Base-by-base conservation (phyloP, 2,797 vertebrate species). In the Oreochromis grahami region DNA sequence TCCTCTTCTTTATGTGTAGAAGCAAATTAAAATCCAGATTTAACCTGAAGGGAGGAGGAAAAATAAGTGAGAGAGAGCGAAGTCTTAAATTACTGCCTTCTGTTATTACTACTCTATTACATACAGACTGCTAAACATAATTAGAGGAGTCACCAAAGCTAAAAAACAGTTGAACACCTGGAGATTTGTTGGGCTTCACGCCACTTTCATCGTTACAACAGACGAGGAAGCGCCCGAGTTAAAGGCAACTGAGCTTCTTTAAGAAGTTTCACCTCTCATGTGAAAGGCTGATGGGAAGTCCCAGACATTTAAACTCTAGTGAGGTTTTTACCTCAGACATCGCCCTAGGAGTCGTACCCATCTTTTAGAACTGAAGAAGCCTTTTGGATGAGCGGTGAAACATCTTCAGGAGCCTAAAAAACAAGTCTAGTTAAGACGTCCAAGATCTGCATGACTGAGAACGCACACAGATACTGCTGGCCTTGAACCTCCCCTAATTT, bases 301-400 rank as follows among this genome's bases (percentile, higher is more conserved):
- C 36, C 12, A 41, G n/a, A 65, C 36, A 15, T 24, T 43, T 4
- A 13, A 4, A 38, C 36, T 68, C 4, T 65, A 65, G 36, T 41
- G 63, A 41, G 12, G 36, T 68, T 24, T 14, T 41, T 12, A 65
- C 19, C 34, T 21, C 12, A 1, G 8, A 68, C n/a, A 21, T 70
- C 21, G 2, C 1, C 65, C 8, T 43, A 12, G 36, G 8, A 24
- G 63, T 68, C 2, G 2, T 0, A 43, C 63, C 8, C 21, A 43
- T 41, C 8, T 26, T 70, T 70, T 43, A 26, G 14, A 26, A 43
- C 13, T 68, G 38, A 68, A 68, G 1, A 3, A 68, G 8, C 65
- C 8, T 45, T 70, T 43, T 8, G 38, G 14, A 15, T 26, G 5
- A 70, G 21, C 0, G 38, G 38, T 10, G 36, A 68, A 70, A 43